Evolutionary conservation across 1,140 invertebrate genomes (phyloP).

Genomic region (Caenorhabditis briggsae): DNA sequence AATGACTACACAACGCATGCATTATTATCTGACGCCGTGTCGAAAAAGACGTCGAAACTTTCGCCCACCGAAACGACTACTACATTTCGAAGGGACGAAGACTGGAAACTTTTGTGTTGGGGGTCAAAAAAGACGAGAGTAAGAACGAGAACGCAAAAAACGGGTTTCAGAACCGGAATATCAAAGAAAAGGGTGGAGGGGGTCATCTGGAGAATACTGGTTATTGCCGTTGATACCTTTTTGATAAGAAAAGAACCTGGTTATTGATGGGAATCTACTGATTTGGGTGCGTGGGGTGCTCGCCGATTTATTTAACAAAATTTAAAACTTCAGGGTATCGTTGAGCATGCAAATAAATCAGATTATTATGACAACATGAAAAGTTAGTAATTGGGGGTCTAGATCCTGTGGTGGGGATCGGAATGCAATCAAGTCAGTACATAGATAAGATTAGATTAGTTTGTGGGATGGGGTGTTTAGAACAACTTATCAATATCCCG

Average conservation of each 20-base stretch:
- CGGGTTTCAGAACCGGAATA: conserved; percentile 33
- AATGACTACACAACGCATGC: not conserved
- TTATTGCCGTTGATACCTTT: not conserved
- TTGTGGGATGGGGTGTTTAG: conserved; percentile 49
- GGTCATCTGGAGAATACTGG: conserved; percentile 19
- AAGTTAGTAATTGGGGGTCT: not conserved
- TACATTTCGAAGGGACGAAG: not conserved
- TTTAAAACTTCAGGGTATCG: conserved; percentile 44
- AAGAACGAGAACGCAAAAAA: conserved; percentile 12
- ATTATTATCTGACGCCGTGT: conserved; percentile 26
- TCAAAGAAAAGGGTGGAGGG: not conserved
- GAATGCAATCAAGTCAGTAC: conserved; percentile 38
- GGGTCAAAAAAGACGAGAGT: not conserved
- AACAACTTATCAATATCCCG: conserved; percentile 54
- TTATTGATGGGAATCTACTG: too few species aligned
- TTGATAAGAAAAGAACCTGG: too few species aligned
- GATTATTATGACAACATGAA: conserved; percentile 53
- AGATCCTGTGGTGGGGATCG: not conserved
- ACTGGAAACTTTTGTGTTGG: not conserved
- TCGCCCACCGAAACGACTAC: not conserved
- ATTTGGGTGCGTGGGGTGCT: not conserved
- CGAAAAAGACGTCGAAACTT: conserved; percentile 20
- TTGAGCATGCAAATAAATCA: conserved; percentile 53
- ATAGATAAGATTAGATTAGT: conserved; percentile 36
- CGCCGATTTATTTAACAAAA: conserved; percentile 56